Conservation (phyloP, 2,113 vertebrate species). For the Prochilodus magdalenae region DNA sequence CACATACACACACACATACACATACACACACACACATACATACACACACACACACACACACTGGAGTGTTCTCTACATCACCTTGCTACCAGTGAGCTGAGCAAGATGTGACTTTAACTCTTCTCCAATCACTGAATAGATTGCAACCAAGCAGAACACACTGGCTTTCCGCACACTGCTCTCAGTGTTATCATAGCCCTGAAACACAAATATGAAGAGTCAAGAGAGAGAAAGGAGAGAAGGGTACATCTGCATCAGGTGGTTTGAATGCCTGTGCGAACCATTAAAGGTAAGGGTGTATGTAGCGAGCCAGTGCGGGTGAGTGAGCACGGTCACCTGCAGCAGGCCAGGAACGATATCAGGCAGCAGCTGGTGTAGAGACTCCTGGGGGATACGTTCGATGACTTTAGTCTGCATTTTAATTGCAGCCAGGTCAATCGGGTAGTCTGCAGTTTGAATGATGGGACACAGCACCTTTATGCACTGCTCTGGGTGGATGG, state of each 20-base stretch:
- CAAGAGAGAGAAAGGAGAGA: background rate
- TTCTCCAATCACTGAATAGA: constrained; percentile 97
- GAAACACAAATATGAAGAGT: constrained; percentile 41
- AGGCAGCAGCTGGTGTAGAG: constrained; percentile 85
- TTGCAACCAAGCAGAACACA: constrained; percentile 95
- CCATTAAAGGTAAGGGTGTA: background rate
- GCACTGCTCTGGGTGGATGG: constrained; percentile 93
- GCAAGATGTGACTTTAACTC: constrained; percentile 95
- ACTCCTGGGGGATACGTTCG: constrained; percentile 88
- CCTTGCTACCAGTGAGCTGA: constrained; percentile 97
- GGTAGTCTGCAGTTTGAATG: constrained; percentile 96
- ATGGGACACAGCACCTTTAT: constrained; percentile 97
- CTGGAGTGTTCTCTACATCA: constrained; percentile 56
- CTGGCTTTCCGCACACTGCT: constrained; percentile 97
- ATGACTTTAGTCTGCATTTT: constrained; percentile 98
- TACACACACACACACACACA: background rate
- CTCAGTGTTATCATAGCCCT: constrained; percentile 98
- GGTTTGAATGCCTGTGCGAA: too few relatives aligned
- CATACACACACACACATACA: too few relatives aligned
- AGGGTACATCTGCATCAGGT: too few relatives aligned
- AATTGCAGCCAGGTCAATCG: constrained; percentile 95
- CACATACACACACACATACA: too few relatives aligned
- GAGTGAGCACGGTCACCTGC: constrained; percentile 83
- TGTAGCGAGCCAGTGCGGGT: background rate
- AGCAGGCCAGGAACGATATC: constrained; percentile 93